Conservation (phyloP, 2,113 vertebrate species). For the Caloenas nicobarica region DNA sequence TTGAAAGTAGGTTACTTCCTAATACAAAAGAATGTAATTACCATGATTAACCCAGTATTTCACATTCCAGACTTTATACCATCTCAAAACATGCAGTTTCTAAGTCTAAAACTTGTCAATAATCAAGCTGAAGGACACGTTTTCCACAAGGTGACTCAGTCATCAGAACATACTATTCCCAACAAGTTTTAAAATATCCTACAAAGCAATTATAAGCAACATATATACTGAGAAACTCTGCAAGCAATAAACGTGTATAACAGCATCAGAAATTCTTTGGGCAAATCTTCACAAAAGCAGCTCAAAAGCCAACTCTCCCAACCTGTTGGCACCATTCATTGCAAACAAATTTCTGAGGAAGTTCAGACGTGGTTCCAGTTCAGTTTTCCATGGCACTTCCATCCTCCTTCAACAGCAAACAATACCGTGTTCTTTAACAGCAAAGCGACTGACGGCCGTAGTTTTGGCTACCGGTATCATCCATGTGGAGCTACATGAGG, state of each 20-base stretch:
- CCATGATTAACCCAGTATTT: not conserved
- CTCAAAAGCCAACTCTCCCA: not conserved
- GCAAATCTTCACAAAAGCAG: not conserved
- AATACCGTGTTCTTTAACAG: not conserved
- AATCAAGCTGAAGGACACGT: not conserved
- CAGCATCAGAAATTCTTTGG: not conserved
- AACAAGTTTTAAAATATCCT: not conserved
- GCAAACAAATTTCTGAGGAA: not conserved
- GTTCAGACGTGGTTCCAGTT: not conserved
- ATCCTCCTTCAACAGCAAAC: not conserved
- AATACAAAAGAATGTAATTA: not conserved
- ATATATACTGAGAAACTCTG: rapidly evolving
- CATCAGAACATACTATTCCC: not conserved
- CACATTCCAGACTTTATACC: not conserved
- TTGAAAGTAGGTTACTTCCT: slow-evolving; percentile 18
- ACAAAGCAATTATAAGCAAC: not conserved
- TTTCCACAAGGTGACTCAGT: not conserved
- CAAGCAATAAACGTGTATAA: not conserved
- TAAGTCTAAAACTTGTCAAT: not conserved
- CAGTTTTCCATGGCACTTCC: not conserved
- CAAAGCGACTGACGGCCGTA: not conserved
- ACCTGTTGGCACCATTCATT: not conserved
- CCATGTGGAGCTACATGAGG: rapidly evolving
- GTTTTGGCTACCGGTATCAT: not conserved
- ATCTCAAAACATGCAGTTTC: not conserved